Evolutionary conservation across 1,140 invertebrate species (phyloP).

Genomic region (Dreissena polymorpha): DNA sequence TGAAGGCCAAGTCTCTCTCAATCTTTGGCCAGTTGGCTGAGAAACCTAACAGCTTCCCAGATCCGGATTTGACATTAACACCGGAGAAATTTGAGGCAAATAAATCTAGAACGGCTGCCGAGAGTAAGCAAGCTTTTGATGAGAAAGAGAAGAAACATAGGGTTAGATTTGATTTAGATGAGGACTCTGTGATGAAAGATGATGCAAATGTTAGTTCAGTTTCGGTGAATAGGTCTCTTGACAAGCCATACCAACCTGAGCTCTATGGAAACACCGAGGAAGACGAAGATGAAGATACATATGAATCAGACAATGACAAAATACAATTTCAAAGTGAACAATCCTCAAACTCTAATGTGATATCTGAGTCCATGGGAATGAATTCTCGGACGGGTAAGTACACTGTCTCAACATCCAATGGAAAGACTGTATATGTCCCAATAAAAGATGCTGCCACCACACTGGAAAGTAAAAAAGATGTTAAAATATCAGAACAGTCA

Average conservation of each 20-base stretch:
- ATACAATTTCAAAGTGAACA: slow-evolving; percentile 12
- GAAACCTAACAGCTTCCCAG: slow-evolving; percentile 42
- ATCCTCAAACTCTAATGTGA: not conserved
- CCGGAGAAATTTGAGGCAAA: slow-evolving; percentile 48
- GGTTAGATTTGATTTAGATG: slow-evolving; percentile 65
- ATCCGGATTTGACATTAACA: slow-evolving; percentile 54
- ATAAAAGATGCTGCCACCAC: slow-evolving; percentile 1
- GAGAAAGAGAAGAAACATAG: slow-evolving; percentile 50
- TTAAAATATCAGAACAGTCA: too few species aligned
- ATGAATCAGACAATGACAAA: slow-evolving; percentile 35
- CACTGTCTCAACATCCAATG: slow-evolving; percentile 30
- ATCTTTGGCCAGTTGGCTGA: not conserved
- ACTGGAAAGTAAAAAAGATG: too few species aligned
- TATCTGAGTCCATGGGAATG: not conserved
- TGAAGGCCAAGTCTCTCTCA: slow-evolving; percentile 21
- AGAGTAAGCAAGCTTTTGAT: not conserved
- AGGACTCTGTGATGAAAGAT: slow-evolving; percentile 26
- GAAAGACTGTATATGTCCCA: slow-evolving; percentile 12
- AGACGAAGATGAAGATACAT: slow-evolving; percentile 41
- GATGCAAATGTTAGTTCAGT: slow-evolving; percentile 13
- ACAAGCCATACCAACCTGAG: slow-evolving; percentile 57
- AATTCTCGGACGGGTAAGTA: slow-evolving; percentile 48
- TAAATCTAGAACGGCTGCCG: not conserved
- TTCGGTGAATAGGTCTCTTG: slow-evolving; percentile 9
- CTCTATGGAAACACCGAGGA: slow-evolving; percentile 28